A percentile compares a stretch with the other conserved stretches of the same genome.
phyloP scores from a whole-genome alignment of 2,113 vertebrate species.

The Pteronura brasiliensis region DNA sequence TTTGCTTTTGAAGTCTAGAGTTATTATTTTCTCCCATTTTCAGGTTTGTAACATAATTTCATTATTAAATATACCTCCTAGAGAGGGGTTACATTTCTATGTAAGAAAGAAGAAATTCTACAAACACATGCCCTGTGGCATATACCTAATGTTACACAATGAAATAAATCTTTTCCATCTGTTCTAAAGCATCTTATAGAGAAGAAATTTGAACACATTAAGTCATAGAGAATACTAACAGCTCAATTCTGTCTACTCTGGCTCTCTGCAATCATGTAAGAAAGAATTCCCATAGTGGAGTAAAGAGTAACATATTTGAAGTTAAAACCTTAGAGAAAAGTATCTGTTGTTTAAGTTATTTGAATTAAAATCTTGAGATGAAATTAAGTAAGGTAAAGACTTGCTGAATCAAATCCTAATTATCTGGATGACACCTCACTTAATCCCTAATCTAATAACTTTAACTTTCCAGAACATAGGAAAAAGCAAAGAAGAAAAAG shows the following conservation, averaged over 20 bases:
- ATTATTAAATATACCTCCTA: not conserved
- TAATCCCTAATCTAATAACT: not conserved
- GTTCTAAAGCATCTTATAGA: not conserved
- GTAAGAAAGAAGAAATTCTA: not conserved
- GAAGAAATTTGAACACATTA: not conserved
- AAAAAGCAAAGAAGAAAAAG: not conserved
- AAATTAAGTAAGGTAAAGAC: not conserved
- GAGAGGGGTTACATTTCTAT: not conserved
- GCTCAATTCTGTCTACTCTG: not conserved
- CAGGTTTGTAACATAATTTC: not conserved
- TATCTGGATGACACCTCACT: not conserved
- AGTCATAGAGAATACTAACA: not conserved
- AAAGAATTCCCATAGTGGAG: not conserved
- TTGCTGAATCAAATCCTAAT: not conserved
- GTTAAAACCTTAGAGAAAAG: not conserved
- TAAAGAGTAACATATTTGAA: not conserved
- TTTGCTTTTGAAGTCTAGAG: not conserved
- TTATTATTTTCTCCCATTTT: slow-evolving; percentile 29
- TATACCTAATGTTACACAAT: not conserved
- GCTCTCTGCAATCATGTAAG: not conserved
- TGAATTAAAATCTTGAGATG: not conserved
- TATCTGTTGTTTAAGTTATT: not conserved
- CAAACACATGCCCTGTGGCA: not conserved
- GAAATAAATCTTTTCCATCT: not conserved
- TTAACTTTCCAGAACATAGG: not conserved